Base-by-base conservation (phyloP, 2,797 vertebrate genomes). In the Saxicola maurus region DNA sequence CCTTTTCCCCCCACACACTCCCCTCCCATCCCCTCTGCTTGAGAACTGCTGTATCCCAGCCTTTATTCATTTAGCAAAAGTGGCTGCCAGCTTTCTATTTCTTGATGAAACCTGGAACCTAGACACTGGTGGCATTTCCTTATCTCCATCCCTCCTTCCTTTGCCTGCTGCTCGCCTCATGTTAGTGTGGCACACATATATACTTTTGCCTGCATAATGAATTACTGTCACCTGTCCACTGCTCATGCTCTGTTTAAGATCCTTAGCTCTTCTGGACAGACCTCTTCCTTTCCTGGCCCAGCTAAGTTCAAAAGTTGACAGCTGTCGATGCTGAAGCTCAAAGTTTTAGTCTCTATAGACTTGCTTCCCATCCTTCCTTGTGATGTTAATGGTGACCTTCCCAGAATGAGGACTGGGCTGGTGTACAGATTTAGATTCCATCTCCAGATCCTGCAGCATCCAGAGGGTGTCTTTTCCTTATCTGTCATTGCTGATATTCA, bases 81-180 rank as follows among this genome's bases (percentile, higher is more conserved):
- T 62, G 25, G 23, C 61, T 93, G 83, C 75, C 46, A 78, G 77
- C 45, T 91, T 86, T 89, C 88, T 85, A 42, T 88, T 87, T 89
- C 71, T 67, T 56, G 57, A 55, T 75, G 61, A 91, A 93, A 21
- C 33, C 68, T 83, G 72, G 60, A 94, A 79, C 46, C 27, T 59
- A 46, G 62, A 42, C 30, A 12, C 25, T 79, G 28, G 21, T 76
- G 56, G 28, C 30, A 87, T 49, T 94, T 89, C 87, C 52, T 76
- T 30, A 28, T 86, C 45, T 91, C 27, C 27, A 57, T 51, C 48
- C 23, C 4, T 87, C 38, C 79, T 90, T 78, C 52, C 20, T 52
- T 90, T 51, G 31, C 45, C 40, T 78, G 56, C 64, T 78, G 48
- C 48, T 84, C 0, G 6, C 31, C 37, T 48, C 12, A 1, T 61